A percentile compares a stretch with the other conserved stretches of the same genome.
Evolutionary conservation across 2,113 vertebrate species (phyloP).

Genomic region (Pelodiscus sinensis): DNA sequence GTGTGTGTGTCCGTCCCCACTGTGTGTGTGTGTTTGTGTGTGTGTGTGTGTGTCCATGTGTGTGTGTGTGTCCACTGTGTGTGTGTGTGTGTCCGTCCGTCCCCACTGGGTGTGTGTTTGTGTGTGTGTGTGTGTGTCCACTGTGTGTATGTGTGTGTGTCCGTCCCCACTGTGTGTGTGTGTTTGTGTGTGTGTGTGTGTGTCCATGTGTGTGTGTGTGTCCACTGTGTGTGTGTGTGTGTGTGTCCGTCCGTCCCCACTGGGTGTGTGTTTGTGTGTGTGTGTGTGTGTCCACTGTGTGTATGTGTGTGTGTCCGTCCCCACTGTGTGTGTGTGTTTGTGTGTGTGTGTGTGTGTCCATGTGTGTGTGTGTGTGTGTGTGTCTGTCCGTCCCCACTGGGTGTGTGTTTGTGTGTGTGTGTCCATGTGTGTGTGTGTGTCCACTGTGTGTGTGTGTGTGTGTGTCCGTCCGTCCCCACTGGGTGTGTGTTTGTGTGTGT

Average conservation of each 20-base stretch:
- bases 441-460: not conserved
- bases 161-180: not conserved
- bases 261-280: no score
- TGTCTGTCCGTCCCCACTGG: no score
- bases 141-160: not conserved
- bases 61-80: no score
- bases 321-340: not conserved
- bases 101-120: not conserved
- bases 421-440: no score
- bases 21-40: not conserved
- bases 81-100: no score
- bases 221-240: not conserved
- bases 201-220: not conserved
- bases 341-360: no score
- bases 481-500: no score
- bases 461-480: no score
- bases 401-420: not conserved
- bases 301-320: not conserved
- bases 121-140: not conserved
- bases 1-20: not conserved
- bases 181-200: not conserved
- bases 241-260: no score
- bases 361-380: not conserved
- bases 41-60: not conserved
- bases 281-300: not conserved